A percentile compares a stretch with the other conserved stretches of the same genome.
Evolutionary conservation across 2,797 vertebrate genomes (phyloP).

Genomic region (Dipus sagitta): DNA sequence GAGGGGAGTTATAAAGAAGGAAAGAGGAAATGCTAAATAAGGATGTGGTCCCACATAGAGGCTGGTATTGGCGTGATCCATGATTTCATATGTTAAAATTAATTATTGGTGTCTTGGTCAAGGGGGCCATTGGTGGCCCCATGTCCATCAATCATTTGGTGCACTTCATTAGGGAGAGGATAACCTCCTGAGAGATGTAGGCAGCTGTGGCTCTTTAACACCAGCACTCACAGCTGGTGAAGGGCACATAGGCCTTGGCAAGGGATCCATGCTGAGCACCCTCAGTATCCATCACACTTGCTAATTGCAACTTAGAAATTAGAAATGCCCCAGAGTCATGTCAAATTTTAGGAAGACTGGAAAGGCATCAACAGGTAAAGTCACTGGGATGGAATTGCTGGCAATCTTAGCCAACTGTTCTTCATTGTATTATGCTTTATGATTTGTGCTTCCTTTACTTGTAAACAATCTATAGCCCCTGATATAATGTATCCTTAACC

Average conservation of each 20-base stretch:
- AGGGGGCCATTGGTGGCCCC: neutral
- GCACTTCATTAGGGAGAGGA: neutral
- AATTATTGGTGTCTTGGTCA: neutral
- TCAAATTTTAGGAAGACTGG: constrained; percentile 53
- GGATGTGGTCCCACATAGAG: neutral
- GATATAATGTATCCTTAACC: constrained; percentile 75
- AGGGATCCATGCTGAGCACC: neutral
- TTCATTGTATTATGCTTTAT: constrained; percentile 67
- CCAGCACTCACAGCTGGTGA: neutral
- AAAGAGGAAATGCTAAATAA: neutral
- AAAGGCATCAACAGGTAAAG: constrained; percentile 79
- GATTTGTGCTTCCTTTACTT: constrained; percentile 67
- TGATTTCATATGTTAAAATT: constrained; percentile 5
- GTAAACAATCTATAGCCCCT: constrained; percentile 74
- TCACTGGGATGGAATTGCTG: constrained; percentile 69
- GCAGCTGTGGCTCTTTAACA: neutral
- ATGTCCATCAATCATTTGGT: neutral
- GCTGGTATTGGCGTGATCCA: neutral
- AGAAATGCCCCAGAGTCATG: neutral
- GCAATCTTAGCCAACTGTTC: constrained; percentile 64
- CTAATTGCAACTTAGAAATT: neutral
- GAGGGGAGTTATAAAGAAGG: neutral
- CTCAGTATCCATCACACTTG: neutral
- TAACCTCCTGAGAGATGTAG: neutral
- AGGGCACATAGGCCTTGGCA: neutral